Evolutionary conservation across 2,797 vertebrate genomes (phyloP).

Genomic region (Cheirogaleus major): DNA sequence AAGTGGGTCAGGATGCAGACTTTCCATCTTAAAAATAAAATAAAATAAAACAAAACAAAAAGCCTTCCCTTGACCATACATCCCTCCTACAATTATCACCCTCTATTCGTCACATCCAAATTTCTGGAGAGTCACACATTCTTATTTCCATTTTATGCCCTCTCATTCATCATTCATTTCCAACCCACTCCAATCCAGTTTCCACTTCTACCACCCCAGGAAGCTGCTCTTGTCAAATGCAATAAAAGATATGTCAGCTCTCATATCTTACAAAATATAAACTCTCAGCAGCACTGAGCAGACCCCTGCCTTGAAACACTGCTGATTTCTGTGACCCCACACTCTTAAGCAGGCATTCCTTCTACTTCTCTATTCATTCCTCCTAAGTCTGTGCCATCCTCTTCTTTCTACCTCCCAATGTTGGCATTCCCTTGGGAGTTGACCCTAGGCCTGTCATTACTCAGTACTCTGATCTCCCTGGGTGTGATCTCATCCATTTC

Average conservation of each 20-base stretch:
- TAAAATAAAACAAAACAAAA: not conserved
- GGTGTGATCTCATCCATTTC: not conserved
- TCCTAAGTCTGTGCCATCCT: not conserved
- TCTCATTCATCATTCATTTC: not conserved
- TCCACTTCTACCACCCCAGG: not conserved
- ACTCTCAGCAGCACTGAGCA: not conserved
- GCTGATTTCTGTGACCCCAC: not conserved
- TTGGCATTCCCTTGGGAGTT: not conserved
- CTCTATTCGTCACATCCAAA: not conserved
- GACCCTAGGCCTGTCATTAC: not conserved
- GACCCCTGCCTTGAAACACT: not conserved
- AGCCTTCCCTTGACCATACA: not conserved
- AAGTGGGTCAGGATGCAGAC: not conserved
- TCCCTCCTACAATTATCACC: not conserved
- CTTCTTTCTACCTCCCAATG: not conserved
- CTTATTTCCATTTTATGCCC: not conserved
- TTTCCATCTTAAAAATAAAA: constrained; percentile 21
- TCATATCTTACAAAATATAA: not conserved
- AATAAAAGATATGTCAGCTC: not conserved
- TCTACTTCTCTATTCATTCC: not conserved
- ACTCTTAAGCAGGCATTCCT: too few species aligned
- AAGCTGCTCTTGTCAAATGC: constrained; percentile 15
- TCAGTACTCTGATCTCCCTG: not conserved
- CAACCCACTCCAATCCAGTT: not conserved
- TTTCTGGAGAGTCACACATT: not conserved